A percentile compares a stretch with the other conserved stretches of the same genome.
Conservation (phyloP, 2,113 vertebrate species). For the Hippocampus comes region DNA sequence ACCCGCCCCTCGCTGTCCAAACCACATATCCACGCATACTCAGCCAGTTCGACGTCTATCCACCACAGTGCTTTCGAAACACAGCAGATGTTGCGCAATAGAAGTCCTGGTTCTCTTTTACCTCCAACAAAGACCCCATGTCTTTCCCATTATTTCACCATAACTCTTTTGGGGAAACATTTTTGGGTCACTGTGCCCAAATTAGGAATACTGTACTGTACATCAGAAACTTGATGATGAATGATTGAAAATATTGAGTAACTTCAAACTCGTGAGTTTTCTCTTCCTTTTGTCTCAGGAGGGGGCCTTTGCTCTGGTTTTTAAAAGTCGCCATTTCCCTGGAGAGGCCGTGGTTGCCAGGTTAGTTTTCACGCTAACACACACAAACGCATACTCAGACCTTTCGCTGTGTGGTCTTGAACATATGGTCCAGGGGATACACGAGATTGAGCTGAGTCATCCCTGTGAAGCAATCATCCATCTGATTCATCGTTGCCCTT, state of each 20-base stretch:
- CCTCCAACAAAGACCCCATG: background rate
- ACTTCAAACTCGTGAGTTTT: constrained; percentile 1
- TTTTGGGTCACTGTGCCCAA: background rate
- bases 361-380: constrained; percentile 56
- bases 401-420: constrained; percentile 6
- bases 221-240: background rate
- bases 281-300: constrained; percentile 72
- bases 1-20: background rate
- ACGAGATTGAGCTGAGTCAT: constrained; percentile 28
- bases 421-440: background rate
- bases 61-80: constrained; percentile 51
- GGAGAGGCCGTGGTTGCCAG: constrained; percentile 89
- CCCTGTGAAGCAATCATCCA: constrained; percentile 26
- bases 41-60: constrained; percentile 16
- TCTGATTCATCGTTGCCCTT: constrained; percentile 12
- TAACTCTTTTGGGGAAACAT: background rate
- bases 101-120: constrained; percentile 49
- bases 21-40: constrained; percentile 19
- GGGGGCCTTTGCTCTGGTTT: constrained; percentile 91
- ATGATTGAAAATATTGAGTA: background rate
- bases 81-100: constrained; percentile 59
- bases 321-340: constrained; percentile 92
- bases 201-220: background rate
- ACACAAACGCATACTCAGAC: background rate
- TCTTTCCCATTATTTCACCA: background rate